Conservation (phyloP, 2,888 invertebrate species). For the Lycaena phlaeas region DNA sequence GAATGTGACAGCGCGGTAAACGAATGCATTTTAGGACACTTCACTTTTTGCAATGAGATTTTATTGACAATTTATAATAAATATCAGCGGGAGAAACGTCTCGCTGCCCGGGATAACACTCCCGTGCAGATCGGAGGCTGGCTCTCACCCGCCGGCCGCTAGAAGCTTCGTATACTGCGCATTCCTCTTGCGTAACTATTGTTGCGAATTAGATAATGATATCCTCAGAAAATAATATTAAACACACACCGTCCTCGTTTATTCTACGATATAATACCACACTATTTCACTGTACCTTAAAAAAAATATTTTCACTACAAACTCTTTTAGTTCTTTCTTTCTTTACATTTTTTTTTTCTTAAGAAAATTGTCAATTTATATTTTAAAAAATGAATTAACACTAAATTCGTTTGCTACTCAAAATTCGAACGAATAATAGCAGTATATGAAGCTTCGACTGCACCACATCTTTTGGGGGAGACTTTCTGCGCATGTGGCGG, state of each 20-base stretch:
- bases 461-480: constrained; percentile 49
- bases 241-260: no score
- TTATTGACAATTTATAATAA: no score
- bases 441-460: constrained; percentile 56
- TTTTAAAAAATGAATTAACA: no score
- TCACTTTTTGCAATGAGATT: not conserved
- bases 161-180: constrained; percentile 54
- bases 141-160: constrained; percentile 41
- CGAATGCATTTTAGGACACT: constrained; percentile 10
- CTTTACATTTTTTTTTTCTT: no score
- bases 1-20: constrained; percentile 28
- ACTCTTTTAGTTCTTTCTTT: no score
- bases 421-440: constrained; percentile 16
- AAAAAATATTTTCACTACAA: no score
- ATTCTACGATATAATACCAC: no score
- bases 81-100: no score
- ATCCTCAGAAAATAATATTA: not conserved
- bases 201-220: constrained; percentile 35
- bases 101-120: constrained; percentile 52
- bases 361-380: no score
- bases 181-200: constrained; percentile 68
- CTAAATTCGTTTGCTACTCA: no score
- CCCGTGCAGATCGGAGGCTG: constrained; percentile 58
- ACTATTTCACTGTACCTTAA: no score
- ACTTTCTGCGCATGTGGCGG: constrained; percentile 52